These are phyloP conservation scores for Muscidifurax raptorellus DNA, from an alignment of 1,140 invertebrate genomes.

Conservation along the genomic window DNA sequence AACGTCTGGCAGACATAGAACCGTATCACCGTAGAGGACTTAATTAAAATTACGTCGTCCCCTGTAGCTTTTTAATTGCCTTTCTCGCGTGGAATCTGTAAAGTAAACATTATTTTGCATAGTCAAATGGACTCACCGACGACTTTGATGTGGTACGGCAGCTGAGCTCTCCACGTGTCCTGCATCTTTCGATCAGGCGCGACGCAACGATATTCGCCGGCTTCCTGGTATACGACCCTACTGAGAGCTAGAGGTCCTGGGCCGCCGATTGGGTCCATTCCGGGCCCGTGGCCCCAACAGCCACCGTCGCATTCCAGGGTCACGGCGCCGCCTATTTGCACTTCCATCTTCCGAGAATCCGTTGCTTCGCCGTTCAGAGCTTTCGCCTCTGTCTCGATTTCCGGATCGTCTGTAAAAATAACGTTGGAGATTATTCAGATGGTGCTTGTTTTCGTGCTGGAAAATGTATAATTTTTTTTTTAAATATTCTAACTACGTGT, in stretches of 20 bases:
- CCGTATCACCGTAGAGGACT: not conserved
- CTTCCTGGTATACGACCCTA: constrained; percentile 85
- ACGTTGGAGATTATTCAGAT: not conserved
- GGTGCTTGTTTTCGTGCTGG: too few relatives aligned
- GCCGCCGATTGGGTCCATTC: constrained; percentile 79
- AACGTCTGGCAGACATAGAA: too few relatives aligned
- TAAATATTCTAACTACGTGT: too few relatives aligned
- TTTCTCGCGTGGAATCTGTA: not conserved
- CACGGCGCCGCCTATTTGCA: constrained; percentile 88
- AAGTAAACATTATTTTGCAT: too few relatives aligned
- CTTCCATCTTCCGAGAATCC: constrained; percentile 82
- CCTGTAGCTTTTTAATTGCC: too few relatives aligned
- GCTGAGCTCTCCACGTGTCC: constrained; percentile 74
- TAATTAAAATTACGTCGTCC: too few relatives aligned
- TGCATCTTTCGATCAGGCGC: constrained; percentile 78
- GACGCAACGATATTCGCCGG: constrained; percentile 85
- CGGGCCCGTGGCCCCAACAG: constrained; percentile 79
- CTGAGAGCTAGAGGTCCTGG: constrained; percentile 79
- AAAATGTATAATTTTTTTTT: too few relatives aligned
- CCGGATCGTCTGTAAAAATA: constrained; percentile 76
- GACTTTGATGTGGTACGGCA: constrained; percentile 77
- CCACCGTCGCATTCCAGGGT: constrained; percentile 87
- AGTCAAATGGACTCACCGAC: constrained; percentile 77
- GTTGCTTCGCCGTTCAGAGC: constrained; percentile 74
- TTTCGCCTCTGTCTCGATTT: constrained; percentile 75